A percentile compares a stretch with the other conserved stretches of the same genome.
Conservation (phyloP, 2,113 vertebrate species). For the Myotis yumanensis region DNA sequence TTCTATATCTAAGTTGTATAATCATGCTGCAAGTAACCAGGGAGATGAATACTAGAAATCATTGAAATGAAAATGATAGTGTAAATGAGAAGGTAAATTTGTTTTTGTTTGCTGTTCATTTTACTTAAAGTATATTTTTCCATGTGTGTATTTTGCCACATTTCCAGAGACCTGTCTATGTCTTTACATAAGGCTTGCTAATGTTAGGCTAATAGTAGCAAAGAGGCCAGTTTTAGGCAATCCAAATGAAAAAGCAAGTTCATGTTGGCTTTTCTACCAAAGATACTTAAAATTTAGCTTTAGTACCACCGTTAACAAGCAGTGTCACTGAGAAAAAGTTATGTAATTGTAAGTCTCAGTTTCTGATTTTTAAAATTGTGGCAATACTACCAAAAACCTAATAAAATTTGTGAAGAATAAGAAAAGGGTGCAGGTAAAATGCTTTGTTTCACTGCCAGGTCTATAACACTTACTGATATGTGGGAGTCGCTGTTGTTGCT, state of each 20-base stretch:
- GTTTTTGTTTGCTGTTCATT: neutral
- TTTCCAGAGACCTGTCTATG: neutral
- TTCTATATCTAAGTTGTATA: neutral
- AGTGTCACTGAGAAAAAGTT: neutral
- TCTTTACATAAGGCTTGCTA: neutral
- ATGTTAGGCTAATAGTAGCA: neutral
- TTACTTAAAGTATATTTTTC: neutral
- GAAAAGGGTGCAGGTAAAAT: neutral
- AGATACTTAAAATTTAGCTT: neutral
- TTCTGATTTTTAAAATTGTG: neutral
- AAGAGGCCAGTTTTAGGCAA: neutral
- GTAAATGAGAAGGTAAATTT: neutral
- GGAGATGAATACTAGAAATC: neutral
- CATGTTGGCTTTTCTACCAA: neutral
- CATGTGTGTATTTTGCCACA: neutral
- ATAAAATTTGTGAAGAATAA: neutral
- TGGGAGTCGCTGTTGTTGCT: neutral
- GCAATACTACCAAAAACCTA: neutral
- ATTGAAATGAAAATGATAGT: neutral
- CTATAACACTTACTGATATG: neutral
- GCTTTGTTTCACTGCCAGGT: neutral
- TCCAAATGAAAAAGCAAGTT: neutral
- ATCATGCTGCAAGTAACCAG: too few relatives aligned
- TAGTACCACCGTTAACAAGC: neutral
- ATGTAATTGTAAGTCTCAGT: neutral